Percentiles rank a stretch among this genome's conserved stretches.
These are phyloP conservation scores for Hyposoter dolosus DNA, from an alignment of 2,888 invertebrate genomes.

Conservation along the genomic window DNA sequence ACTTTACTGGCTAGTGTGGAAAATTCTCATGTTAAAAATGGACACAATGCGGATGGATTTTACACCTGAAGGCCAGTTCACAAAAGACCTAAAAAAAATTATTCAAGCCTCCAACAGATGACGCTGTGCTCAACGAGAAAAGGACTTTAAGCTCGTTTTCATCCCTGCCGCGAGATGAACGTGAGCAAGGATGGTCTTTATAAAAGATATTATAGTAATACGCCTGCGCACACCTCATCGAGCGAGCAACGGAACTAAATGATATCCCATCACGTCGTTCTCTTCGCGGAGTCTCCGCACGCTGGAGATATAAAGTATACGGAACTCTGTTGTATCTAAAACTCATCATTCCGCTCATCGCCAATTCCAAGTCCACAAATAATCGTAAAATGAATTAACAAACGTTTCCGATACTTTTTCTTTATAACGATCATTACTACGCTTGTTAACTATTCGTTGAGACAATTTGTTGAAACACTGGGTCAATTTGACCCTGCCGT, in stretches of 20 bases:
- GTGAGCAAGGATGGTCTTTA: slow-evolving; percentile 50
- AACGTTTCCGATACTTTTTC: not conserved
- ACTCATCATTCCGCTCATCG: not conserved
- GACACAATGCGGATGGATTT: slow-evolving; percentile 10
- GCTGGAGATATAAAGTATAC: slow-evolving; percentile 35
- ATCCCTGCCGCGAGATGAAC: slow-evolving; percentile 13
- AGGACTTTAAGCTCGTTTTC: slow-evolving; percentile 71
- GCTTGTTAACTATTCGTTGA: too few relatives aligned
- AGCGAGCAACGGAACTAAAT: slow-evolving; percentile 75
- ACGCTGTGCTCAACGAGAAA: slow-evolving; percentile 71
- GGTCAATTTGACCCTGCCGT: too few relatives aligned
- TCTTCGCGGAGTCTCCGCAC: slow-evolving; percentile 23
- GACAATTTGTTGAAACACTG: too few relatives aligned
- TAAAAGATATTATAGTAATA: slow-evolving; percentile 61
- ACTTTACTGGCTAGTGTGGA: not conserved
- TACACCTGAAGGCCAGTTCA: slow-evolving; percentile 4
- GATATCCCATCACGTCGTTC: slow-evolving; percentile 64
- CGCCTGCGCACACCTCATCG: slow-evolving; percentile 67
- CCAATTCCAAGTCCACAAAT: not conserved
- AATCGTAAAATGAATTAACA: not conserved
- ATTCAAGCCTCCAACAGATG: slow-evolving; percentile 77
- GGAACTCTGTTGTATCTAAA: slow-evolving; percentile 22
- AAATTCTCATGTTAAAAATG: not conserved
- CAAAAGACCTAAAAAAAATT: slow-evolving; percentile 42
- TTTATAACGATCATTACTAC: not conserved